Percentiles rank a stretch among this genome's conserved stretches.
Conservation (phyloP, 2,888 invertebrate genomes). For the Microctonus hyperodae region DNA sequence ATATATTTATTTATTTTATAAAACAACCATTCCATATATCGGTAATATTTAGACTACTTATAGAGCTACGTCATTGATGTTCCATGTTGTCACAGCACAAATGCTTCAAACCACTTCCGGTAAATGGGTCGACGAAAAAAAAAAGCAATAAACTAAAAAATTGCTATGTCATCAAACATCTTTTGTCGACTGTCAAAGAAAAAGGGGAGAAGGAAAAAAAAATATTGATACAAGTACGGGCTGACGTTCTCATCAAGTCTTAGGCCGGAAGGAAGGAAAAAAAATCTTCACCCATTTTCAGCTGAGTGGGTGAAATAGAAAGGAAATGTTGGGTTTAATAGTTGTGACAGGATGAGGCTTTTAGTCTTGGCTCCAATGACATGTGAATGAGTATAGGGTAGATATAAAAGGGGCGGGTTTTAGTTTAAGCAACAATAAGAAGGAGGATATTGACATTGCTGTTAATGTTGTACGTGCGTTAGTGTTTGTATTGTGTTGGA, state of each 20-base stretch:
- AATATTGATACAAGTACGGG: slow-evolving; percentile 11
- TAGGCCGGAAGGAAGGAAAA: not conserved
- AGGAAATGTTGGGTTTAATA: slow-evolving; percentile 17
- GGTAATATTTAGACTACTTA: not conserved
- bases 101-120: not conserved
- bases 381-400: slow-evolving; percentile 2
- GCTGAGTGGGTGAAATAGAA: not conserved
- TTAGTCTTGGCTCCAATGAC: slow-evolving; percentile 11
- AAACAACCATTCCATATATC: not conserved
- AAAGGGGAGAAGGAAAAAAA: not conserved
- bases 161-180: slow-evolving; percentile 18
- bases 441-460: not conserved
- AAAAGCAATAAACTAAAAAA: not conserved
- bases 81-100: not conserved
- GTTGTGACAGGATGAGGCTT: slow-evolving; percentile 3
- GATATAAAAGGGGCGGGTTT: not conserved
- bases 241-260: not conserved
- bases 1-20: not conserved
- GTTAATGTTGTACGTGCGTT: not conserved
- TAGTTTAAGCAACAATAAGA: not conserved
- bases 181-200: not conserved
- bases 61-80: not conserved
- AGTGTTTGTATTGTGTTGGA: not conserved
- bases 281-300: not conserved
- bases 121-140: not conserved